Base-by-base conservation (phyloP, 2,113 vertebrate species). In the Atherinomorus stipes region DNA sequence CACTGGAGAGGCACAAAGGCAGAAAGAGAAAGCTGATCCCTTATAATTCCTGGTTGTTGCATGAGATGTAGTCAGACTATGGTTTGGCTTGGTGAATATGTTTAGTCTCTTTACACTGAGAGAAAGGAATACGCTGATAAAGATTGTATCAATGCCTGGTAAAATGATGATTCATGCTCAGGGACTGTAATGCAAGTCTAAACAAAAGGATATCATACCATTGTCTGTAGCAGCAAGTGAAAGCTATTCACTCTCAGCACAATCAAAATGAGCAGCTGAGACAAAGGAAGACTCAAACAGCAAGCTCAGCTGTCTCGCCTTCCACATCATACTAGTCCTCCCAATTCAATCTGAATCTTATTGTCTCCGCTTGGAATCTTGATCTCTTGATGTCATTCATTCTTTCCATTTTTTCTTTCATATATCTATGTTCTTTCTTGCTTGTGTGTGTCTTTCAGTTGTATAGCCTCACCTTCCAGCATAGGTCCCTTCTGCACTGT, bases 1-100 rank as follows among this genome's bases (percentile, higher is more conserved):
- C 56, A 74, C 77, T 53, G 65, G 25, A 59, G 56, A 71, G 52
- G 68, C 85, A 87, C 86, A 88, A 86, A 88, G 54, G 58, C 57
- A 60, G 0, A 19, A 50, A 51, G 61, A 78, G 52, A 88, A 69
- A 86, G 64, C 25, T 50, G 71, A 85, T 83, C 31, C 64, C 50
- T 71, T 78, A 70, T 84, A 78, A 80, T 51, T 64, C 64, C 77
- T 72, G 31, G 37, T 26, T 71, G 63, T 56, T 21, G 47, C 6
- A 60, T 23, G 34, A 74, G 59, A 75, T 42, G 7, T 18, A 56
- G 76, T 31, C 62, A 51, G 22, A 15, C 61, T 23, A 45, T n/a
- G 7, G 10, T 47, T 50, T 65, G 34, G 52, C 57, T 37, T 12
- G 28, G 59, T 66, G 44, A 78, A 61, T 38, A 70, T 81, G 31